Evolutionary conservation across 2,797 vertebrate genomes (phyloP).

Genomic region (Salarias fasciatus): DNA sequence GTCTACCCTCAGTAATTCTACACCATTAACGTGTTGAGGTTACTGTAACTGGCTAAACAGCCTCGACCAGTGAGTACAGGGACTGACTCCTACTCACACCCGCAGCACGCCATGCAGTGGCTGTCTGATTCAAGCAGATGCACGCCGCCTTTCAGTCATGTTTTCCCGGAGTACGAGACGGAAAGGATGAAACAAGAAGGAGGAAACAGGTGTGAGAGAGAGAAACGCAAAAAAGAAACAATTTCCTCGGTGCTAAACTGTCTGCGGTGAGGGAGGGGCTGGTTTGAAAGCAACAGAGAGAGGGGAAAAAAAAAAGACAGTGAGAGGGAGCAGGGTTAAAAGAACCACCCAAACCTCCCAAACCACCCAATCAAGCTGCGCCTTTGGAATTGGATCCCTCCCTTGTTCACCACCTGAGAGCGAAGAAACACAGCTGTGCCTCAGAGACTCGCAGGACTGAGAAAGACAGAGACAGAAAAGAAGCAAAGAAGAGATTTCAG

Average conservation of each 20-base stretch:
- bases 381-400: conserved; percentile 73
- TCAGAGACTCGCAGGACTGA: conserved; percentile 58
- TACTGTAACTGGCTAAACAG: conserved; percentile 90
- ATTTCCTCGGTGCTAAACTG: conserved; percentile 16
- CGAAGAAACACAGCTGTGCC: conserved; percentile 65
- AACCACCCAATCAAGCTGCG: conserved; percentile 77
- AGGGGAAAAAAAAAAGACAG: conserved; percentile 19
- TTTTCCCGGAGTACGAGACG: conserved; percentile 5
- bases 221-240: conserved; percentile 4
- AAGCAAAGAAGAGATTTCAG: conserved; percentile 57
- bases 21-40: conserved; percentile 86
- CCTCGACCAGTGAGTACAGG: conserved; percentile 83
- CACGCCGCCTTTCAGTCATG: conserved; percentile 35
- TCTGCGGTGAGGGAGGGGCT: conserved; percentile 16
- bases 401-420: conserved; percentile 77
- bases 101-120: conserved; percentile 57
- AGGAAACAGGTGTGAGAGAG: conserved; percentile 39
- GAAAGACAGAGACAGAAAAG: conserved; percentile 25
- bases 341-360: conserved; percentile 77
- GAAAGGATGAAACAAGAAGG: conserved; percentile 18
- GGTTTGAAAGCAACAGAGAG: conserved; percentile 18
- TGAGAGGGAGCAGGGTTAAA: conserved; percentile 25
- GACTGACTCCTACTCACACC: conserved; percentile 56
- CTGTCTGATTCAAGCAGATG: conserved; percentile 42
- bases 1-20: conserved; percentile 89